Base-by-base conservation (phyloP, 2,797 vertebrate species). In the Alca torda region DNA sequence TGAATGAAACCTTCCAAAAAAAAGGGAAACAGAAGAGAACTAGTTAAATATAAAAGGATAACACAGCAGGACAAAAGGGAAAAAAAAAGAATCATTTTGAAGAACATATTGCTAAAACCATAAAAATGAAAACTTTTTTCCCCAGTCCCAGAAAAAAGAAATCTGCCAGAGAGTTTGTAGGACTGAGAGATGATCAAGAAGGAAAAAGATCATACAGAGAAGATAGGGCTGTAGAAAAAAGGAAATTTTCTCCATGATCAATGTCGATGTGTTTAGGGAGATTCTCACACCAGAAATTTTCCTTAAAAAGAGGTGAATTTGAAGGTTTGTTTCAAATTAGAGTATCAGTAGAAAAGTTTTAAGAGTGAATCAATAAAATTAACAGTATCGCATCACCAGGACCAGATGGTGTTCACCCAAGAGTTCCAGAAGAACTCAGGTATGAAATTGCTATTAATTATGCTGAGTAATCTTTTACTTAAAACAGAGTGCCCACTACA, bases 31-130 rank as follows among this genome's bases (percentile, higher is more conserved):
- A 90, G 63, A 92, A 90, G 35, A 87, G 84, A 87, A 89, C 60
- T 87, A 77, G 89, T 96, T 95, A 96, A 96, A 89, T 82, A 93
- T 69, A 84, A 96, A 96, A 93, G 68, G 20, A 45, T 56, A 83
- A 68, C 41, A 43, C 73, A 69, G n/a, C 33, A 84, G 65, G 76
- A 85, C 17, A 93, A 89, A 93, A 76, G 25, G 16, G 7, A 0
- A 24, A 35, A 24, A 35, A 56, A 51, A 72, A 88, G 91, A 51
- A 19, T 10, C 7, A n/a, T 87, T 80, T 75, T 73, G 64, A 93
- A 76, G 77, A 90, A 77, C 56, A 17, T 26, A 74, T 85, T 85
- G 30, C 39, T 89, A 77, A 92, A 95, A 70, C 25, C 11, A 41
- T 90, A 80, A 86, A 86, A 94, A 86, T 35, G 67, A 87, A 93